phyloP scores from a whole-genome alignment of 2,113 vertebrate species.

The Bostrychus sinensis region DNA sequence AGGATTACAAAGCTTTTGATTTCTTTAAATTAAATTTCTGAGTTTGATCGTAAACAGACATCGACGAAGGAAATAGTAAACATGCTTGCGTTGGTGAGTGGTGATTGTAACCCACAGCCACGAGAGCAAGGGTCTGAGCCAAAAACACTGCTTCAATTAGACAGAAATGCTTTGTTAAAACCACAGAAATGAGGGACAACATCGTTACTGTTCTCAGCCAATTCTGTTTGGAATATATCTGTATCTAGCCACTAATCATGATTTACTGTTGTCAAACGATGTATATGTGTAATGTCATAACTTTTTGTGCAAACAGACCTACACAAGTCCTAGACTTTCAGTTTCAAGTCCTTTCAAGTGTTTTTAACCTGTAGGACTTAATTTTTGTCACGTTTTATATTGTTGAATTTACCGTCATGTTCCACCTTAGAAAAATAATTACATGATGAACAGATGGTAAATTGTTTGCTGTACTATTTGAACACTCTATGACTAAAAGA shows the following conservation, averaged over 20 bases:
- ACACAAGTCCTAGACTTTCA: too few species aligned
- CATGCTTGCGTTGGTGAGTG: conserved; percentile 32
- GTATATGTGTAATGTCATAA: neutral
- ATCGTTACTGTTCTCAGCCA: conserved; percentile 2
- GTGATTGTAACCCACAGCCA: conserved; percentile 18
- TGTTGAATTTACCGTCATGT: too few species aligned
- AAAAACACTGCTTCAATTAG: conserved; percentile 46
- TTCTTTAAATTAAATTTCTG: conserved; percentile 26
- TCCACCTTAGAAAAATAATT: too few species aligned
- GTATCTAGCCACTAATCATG: neutral
- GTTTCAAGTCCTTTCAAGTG: too few species aligned
- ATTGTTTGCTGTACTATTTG: too few species aligned
- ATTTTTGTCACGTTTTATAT: too few species aligned
- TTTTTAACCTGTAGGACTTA: too few species aligned
- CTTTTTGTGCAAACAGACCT: neutral
- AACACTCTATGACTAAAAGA: too few species aligned
- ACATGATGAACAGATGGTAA: too few species aligned
- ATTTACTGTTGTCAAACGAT: neutral
- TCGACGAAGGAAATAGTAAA: conserved; percentile 44
- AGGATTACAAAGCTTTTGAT: neutral
- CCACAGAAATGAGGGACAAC: conserved; percentile 18
- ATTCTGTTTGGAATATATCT: neutral
- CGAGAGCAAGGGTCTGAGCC: conserved; percentile 24
- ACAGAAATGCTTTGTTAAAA: conserved; percentile 30
- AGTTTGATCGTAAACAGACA: conserved; percentile 19